Evolutionary conservation across 2,888 invertebrate genomes (phyloP).

Genomic region (Acheta domesticus): DNA sequence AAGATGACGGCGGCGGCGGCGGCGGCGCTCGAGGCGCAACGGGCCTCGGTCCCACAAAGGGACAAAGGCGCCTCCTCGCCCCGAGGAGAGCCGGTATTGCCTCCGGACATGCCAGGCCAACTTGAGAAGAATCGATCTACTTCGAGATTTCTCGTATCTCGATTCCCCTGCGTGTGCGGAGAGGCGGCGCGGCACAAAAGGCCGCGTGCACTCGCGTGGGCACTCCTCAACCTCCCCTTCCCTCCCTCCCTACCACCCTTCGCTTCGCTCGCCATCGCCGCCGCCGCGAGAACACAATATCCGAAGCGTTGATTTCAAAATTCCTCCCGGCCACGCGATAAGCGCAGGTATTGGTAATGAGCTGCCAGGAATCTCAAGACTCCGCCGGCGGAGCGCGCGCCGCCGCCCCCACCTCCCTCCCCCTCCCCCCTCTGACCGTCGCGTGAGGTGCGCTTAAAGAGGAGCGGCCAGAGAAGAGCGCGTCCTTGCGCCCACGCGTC

Average conservation of each 20-base stretch:
- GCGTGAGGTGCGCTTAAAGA: no score
- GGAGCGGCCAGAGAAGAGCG: no score
- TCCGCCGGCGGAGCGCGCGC: background rate
- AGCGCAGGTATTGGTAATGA: background rate
- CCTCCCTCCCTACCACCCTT: no score
- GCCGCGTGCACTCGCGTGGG: no score
- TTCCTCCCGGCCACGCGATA: background rate
- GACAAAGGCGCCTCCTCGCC: background rate
- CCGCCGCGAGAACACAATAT: background rate
- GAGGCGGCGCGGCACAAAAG: no score
- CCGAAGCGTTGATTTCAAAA: constrained; percentile 3
- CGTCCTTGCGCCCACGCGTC: no score
- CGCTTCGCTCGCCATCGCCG: background rate
- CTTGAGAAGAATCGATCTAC: background rate
- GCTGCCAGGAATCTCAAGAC: constrained; percentile 9
- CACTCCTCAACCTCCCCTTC: no score
- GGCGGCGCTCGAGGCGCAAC: background rate
- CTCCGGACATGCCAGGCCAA: background rate
- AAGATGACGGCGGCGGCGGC: no score
- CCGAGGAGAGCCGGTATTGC: background rate
- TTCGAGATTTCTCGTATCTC: background rate
- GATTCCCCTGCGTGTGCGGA: background rate
- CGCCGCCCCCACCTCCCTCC: no score
- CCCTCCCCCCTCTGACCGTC: no score
- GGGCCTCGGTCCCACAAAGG: background rate